Evolutionary conservation across 2,797 vertebrate species (phyloP), one percentile per base, ranked within the genome.

Genomic region (Ctenochaetus hawaiiensis): DNA sequence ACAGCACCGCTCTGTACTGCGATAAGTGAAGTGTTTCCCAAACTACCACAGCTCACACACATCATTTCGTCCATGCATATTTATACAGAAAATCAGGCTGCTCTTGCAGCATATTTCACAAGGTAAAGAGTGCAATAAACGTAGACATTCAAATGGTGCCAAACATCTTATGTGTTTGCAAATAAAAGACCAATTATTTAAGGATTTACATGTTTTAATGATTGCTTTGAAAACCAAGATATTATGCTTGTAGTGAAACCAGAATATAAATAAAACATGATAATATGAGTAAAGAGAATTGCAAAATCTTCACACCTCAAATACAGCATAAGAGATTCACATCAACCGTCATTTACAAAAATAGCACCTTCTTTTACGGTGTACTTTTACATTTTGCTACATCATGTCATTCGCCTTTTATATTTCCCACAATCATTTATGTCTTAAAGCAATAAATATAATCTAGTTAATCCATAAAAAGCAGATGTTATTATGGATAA

Each of bases 1-100:
- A 94, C 89, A 92, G 88, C 72, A n/a, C 66, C 30, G 66, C 84
- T 92, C 84, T 92, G 84, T 92, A 18, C 84, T 78, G 76, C 45
- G 1, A 54, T 60, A 83, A 60, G 63, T 65, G 20, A 87, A 71
- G 77, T 88, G 75, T 89, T 86, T 67, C 61, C 62, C 54, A 75
- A 81, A 84, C 74, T 85, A 62, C 64, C 69, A 30, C 57, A 45
- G 58, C 77, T 85, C 53, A 80, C 75, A 83, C 75, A 78, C 52
- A 77, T 83, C 22, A 51, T 58, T 58, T 34, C 34, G 47, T 52
- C 58, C 49, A 64, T n/a, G 45, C 22, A 13, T 52, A 11, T 37
- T 13, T 44, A 39, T 59, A 34, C 18, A 22, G 6, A 11, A 17
- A 44, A 9, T 75, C 53, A 17, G 49, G 60, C n/a, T 61, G 47